Base-by-base conservation (phyloP, 2,888 invertebrate genomes). In the Doris montereyensis region DNA sequence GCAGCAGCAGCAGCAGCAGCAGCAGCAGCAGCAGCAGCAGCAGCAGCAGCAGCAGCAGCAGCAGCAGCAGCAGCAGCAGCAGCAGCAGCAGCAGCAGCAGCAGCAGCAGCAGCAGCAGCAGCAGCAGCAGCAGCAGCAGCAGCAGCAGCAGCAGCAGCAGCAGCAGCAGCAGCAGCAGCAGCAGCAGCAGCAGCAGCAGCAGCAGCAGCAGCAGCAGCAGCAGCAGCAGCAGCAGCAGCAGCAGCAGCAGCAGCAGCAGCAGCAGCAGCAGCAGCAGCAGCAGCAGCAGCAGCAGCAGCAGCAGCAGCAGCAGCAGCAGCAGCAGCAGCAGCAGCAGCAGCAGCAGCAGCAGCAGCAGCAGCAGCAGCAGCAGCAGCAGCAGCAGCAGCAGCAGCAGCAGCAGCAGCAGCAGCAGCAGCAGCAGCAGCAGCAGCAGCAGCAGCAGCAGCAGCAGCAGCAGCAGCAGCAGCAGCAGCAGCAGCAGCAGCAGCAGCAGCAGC, bases 251-350 rank as follows among this genome's bases (percentile, higher is more conserved):
- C 17, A 41, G 52, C 5, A 41, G 52, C 17, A 68, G 32, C 28
- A 30, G 28, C n/a, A 62, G 62, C n/a, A 62, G n/a, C n/a, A 62
- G 62, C n/a, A 62, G 62, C n/a, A 62, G 62, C n/a, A 62, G 62
- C n/a, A 62, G 62, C n/a, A 62, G 62, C n/a, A 62, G 62, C 21
- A 62, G 62, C 62, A 62, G 62, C 62, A 62, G 62, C 62, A 62
- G 62, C 62, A 62, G 62, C 62, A 62, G 62, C 62, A 62, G 62
- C 62, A 62, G 62, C 17, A 62, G 62, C 21, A 62, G 62, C 21
- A 62, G 62, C 21, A 62, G 62, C 21, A 62, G 62, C 21, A 62
- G 62, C 21, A 62, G 62, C 21, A 62, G 62, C 21, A 62, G 62
- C 21, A 62, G 62, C 21, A 62, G 62, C n/a, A 62, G 24, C n/a